Evolutionary conservation across 2,888 invertebrate species (phyloP), one percentile per base, ranked within the genome.

Genomic region (Phyto melanocephala): DNA sequence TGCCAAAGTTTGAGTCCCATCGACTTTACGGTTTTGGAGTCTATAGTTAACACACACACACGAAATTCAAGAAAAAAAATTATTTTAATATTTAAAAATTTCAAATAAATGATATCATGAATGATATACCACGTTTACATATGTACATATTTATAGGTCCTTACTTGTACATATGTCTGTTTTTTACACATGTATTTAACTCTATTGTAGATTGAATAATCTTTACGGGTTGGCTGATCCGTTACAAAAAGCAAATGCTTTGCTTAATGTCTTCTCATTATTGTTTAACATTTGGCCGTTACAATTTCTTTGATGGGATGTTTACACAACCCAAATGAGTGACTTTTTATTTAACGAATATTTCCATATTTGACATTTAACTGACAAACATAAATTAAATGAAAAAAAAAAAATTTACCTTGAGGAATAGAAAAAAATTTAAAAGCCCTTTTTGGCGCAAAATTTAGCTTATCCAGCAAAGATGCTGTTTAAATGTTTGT

Each of bases 221-320:
- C n/a, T n/a, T n/a, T n/a, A n/a, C n/a, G n/a, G n/a, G n/a, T n/a
- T n/a, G n/a, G n/a, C n/a, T n/a, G n/a, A n/a, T 8, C 10, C 2
- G n/a, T n/a, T 33, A 33, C 2, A 1, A 10, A 8, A 8, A 7
- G 8, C 7, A 22, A 11, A 47, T 17, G 0, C 13, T 54, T 54
- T 54, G 42, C 28, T n/a, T 13, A 17, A 24, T 22, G 40, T 13
- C n/a, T 1, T 0, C n/a, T 40, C 35, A 17, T 54, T 35, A 1
- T 58, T 37, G n/a, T 20, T 72, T 52, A 62, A 74, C 74, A 63
- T 75, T 70, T 68, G 68, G 75, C 80, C 80, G 68, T 74, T 80
- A 70, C 28, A 54, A 54, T 42, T 47, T 42, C 28, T 13, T 52
- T 52, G 33, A 65, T 37, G 11, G 42, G 62, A 54, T 47, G 8